Conservation (phyloP, 2,113 vertebrate genomes). For the Menidia beryllina region DNA sequence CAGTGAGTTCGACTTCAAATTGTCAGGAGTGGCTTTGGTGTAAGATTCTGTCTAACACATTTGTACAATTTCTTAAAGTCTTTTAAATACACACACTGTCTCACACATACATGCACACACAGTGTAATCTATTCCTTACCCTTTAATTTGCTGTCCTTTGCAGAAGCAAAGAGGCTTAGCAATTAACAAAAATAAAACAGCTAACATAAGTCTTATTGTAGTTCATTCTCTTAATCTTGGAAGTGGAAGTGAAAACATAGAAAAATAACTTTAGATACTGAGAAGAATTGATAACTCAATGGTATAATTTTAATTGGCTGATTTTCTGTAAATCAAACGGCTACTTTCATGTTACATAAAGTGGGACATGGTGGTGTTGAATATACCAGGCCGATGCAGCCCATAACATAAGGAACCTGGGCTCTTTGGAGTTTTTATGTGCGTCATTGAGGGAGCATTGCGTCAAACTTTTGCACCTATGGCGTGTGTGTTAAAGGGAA, state of each 20-base stretch:
- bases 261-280: background rate
- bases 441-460: background rate
- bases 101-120: too few species aligned
- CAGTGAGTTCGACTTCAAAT: too few species aligned
- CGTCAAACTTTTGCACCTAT: conserved; percentile 17
- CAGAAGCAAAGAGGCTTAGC: too few species aligned
- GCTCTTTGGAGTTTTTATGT: background rate
- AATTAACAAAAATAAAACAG: too few species aligned
- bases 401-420: conserved; percentile 1
- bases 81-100: too few species aligned
- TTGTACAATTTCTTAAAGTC: too few species aligned
- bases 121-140: too few species aligned
- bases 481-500: conserved; percentile 26
- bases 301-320: background rate
- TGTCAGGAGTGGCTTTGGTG: too few species aligned
- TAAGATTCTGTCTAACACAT: too few species aligned
- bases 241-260: background rate
- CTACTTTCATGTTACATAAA: background rate
- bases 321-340: background rate
- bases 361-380: background rate
- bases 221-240: background rate
- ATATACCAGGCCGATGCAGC: background rate
- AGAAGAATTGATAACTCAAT: background rate
- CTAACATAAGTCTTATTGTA: too few species aligned
- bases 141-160: too few species aligned